phyloP scores from a whole-genome alignment of 1,140 invertebrate species.

The Cotesia chilonis region DNA sequence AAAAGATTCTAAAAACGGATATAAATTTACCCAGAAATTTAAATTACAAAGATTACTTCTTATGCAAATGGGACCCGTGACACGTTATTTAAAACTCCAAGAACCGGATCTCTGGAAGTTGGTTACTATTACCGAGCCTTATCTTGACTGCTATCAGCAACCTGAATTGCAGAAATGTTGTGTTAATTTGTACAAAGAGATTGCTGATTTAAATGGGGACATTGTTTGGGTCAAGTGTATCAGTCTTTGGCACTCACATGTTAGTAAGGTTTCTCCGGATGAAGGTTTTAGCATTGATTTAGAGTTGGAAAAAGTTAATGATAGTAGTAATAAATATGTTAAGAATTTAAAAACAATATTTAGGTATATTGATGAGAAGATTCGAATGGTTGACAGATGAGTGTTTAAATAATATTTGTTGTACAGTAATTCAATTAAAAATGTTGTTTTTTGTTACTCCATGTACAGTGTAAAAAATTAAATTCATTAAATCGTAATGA shows the following conservation, averaged over 20 bases:
- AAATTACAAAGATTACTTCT: conserved; percentile 70
- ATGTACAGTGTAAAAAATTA: background rate
- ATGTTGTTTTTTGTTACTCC: background rate
- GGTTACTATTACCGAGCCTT: conserved; percentile 62
- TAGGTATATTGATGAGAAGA: conserved; percentile 24
- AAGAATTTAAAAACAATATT: conserved; percentile 25
- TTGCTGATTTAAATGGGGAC: conserved; percentile 56
- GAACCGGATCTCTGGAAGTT: conserved; percentile 65
- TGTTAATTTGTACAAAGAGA: conserved; percentile 55
- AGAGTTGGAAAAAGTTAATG: conserved; percentile 35
- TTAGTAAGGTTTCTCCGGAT: conserved; percentile 34
- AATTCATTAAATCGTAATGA: conserved; percentile 11
- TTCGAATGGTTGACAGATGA: background rate
- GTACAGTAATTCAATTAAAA: background rate
- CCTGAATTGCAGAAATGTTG: conserved; percentile 55
- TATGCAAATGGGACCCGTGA: conserved; percentile 64
- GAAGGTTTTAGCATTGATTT: conserved; percentile 38
- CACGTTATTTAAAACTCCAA: conserved; percentile 65
- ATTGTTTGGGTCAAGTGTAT: conserved; percentile 61
- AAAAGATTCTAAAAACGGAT: conserved; percentile 68
- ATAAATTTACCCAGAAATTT: conserved; percentile 70
- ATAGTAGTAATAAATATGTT: background rate
- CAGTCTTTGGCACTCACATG: conserved; percentile 50
- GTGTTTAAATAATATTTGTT: background rate
- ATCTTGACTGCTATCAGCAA: conserved; percentile 71